Percentiles rank a stretch among this genome's conserved stretches.
Conservation (phyloP, 2,113 vertebrate genomes). For the Andinoacara biseriatus region DNA sequence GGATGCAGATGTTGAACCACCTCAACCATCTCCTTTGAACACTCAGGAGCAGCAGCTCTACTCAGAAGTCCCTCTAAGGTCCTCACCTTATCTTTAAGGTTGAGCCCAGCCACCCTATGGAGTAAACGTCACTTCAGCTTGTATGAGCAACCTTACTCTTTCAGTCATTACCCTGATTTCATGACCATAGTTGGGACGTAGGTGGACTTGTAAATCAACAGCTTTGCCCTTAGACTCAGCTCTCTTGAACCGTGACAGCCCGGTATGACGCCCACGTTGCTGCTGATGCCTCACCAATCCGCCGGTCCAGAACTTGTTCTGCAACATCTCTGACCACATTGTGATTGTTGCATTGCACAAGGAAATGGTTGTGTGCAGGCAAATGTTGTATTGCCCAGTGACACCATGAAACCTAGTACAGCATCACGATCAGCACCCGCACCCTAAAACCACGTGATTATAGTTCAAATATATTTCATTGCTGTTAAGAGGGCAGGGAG, state of each 20-base stretch:
- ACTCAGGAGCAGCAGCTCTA: too few species aligned
- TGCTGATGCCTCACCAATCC: background rate
- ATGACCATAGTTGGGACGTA: background rate
- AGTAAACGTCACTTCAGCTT: too few species aligned
- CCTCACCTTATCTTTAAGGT: too few species aligned
- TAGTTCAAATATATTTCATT: background rate
- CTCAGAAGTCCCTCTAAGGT: too few species aligned
- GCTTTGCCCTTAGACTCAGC: background rate
- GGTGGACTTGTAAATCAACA: background rate
- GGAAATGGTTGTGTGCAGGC: background rate
- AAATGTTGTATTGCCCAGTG: background rate
- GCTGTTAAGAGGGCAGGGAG: fast-evolving
- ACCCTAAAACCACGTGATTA: background rate
- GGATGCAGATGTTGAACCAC: background rate
- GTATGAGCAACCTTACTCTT: too few species aligned
- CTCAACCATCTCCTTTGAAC: background rate
- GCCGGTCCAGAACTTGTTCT: background rate
- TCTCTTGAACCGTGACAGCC: background rate
- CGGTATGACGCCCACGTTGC: fast-evolving
- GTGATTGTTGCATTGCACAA: background rate
- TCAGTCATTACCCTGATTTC: too few species aligned
- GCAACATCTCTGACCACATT: background rate
- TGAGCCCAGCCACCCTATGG: too few species aligned
- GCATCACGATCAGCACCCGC: background rate
- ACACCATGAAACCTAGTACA: background rate